These are phyloP conservation scores for Syrista parreyssii DNA, from an alignment of 2,888 invertebrate genomes.

Conservation along the genomic window DNA sequence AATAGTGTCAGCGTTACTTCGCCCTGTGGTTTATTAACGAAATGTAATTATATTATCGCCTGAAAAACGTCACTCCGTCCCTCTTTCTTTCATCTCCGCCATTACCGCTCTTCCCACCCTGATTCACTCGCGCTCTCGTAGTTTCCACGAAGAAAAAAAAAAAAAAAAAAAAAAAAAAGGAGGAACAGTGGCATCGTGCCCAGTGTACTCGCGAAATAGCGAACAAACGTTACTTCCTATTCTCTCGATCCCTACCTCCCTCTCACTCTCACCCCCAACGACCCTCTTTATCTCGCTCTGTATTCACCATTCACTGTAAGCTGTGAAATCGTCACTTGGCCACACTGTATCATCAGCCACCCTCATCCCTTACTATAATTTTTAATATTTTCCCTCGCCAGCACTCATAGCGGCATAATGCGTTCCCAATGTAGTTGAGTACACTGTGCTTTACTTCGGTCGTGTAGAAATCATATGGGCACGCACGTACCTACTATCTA, in stretches of 20 bases:
- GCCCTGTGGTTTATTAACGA: conserved; percentile 23
- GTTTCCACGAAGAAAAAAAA: background rate
- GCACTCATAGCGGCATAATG: too few species aligned
- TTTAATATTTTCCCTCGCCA: too few species aligned
- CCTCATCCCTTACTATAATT: too few species aligned
- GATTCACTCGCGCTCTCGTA: background rate
- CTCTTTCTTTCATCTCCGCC: background rate
- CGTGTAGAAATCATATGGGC: too few species aligned
- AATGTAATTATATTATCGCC: conserved; percentile 24
- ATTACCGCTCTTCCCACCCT: background rate
- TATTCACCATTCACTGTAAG: too few species aligned
- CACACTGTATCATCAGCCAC: too few species aligned
- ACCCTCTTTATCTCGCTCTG: too few species aligned
- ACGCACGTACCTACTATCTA: too few species aligned
- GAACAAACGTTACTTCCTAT: background rate
- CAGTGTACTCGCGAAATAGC: background rate
- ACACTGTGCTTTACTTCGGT: too few species aligned
- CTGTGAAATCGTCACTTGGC: too few species aligned
- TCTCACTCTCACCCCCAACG: background rate
- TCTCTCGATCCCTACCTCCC: background rate
- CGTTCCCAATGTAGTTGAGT: too few species aligned
- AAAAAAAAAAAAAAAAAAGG: background rate
- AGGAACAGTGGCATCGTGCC: background rate
- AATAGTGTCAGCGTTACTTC: conserved; percentile 14
- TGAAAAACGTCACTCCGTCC: background rate